These are phyloP conservation scores for Sapayoa aenigma DNA, from an alignment of 2,113 vertebrate genomes.

Conservation along the genomic window DNA sequence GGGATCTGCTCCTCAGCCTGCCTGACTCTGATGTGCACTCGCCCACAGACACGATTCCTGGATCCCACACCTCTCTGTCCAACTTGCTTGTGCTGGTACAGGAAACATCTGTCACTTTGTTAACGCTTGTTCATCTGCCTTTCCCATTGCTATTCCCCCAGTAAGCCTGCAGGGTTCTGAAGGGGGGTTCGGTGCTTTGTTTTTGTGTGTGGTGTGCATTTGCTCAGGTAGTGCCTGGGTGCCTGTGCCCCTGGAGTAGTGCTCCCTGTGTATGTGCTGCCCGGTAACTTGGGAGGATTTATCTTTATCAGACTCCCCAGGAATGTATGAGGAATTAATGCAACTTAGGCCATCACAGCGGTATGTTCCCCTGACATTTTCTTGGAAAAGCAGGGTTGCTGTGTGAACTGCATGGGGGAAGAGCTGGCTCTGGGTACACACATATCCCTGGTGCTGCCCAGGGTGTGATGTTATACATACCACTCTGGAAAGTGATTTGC, in stretches of 20 bases:
- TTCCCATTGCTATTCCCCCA: neutral
- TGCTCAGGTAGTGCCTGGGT: neutral
- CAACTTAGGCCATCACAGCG: neutral
- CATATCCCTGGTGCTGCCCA: neutral
- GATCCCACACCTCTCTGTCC: neutral
- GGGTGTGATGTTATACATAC: neutral
- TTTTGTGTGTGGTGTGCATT: neutral
- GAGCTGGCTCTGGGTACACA: slow-evolving; percentile 7
- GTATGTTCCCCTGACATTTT: slow-evolving; percentile 35
- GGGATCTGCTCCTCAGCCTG: neutral
- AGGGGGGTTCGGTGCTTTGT: neutral
- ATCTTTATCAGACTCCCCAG: neutral
- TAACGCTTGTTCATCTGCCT: neutral
- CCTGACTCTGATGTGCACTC: fast-evolving
- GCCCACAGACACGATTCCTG: neutral
- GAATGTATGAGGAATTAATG: neutral
- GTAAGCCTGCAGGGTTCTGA: neutral
- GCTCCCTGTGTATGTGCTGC: neutral
- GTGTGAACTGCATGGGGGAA: slow-evolving; percentile 5
- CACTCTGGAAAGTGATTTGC: neutral
- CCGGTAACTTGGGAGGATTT: neutral
- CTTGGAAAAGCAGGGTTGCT: neutral
- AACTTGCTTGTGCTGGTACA: neutral
- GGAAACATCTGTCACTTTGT: neutral
- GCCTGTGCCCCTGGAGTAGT: fast-evolving